A percentile compares a stretch with the other conserved stretches of the same genome.
phyloP scores from a whole-genome alignment of 1,140 invertebrate genomes.

The Scaptomyza montana region DNA sequence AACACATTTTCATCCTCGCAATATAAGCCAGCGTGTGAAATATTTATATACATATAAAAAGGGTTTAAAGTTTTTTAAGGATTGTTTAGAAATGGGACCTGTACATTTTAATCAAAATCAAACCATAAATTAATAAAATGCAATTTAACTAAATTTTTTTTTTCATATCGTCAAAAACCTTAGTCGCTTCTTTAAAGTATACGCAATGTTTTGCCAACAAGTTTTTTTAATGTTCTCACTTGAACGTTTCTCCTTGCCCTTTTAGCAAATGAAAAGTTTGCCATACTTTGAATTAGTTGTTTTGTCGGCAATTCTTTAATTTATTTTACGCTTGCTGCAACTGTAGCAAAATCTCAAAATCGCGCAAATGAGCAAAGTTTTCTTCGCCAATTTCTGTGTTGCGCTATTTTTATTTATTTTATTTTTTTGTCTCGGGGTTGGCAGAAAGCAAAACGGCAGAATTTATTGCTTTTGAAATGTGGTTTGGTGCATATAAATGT shows the following conservation, averaged over 20 bases:
- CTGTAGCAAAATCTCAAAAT: constrained; percentile 59
- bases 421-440: background rate
- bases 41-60: constrained; percentile 59
- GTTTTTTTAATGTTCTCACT: constrained; percentile 41
- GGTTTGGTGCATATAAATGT: constrained; percentile 77
- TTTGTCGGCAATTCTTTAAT: constrained; percentile 58
- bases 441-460: constrained; percentile 58
- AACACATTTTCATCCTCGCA: constrained; percentile 31
- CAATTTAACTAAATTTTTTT: no score
- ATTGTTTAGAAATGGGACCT: no score
- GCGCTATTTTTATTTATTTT: constrained; percentile 25
- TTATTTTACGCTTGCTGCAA: constrained; percentile 51
- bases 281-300: constrained; percentile 56
- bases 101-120: no score
- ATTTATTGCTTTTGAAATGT: constrained; percentile 81
- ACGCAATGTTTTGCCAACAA: no score
- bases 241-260: constrained; percentile 3
- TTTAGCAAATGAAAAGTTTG: constrained; percentile 49
- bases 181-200: no score
- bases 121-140: no score
- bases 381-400: constrained; percentile 33
- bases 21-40: constrained; percentile 59
- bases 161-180: no score
- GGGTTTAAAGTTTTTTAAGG: background rate
- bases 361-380: constrained; percentile 80